Base-by-base conservation (phyloP, 2,113 vertebrate species). In the Catharus bicknelli region DNA sequence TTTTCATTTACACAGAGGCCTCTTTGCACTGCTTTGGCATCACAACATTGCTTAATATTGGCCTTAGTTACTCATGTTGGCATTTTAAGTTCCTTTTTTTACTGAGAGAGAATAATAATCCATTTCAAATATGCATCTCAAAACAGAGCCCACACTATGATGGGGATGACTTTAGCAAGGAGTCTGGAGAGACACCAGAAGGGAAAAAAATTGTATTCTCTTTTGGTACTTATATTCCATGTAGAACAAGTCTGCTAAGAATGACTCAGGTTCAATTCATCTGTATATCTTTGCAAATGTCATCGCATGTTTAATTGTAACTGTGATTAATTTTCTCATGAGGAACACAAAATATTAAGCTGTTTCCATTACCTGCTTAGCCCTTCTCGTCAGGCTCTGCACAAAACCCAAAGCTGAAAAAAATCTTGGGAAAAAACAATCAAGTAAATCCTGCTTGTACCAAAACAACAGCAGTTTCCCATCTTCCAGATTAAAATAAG, bases 1-100 rank as follows among this genome's bases (percentile, higher is more conserved):
- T 95, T 96, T 91, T 90, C 91, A 94, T 96, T 95, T 96, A 64
- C 55, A 53, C 32, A 38, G 63, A 89, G 84, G 87, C 67, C 74
- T 90, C 59, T 85, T 79, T 85, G 48, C n/a, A 67, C 43, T 80
- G 58, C n/a, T 94, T 78, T 91, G 67, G 67, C 67, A 96, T 83
- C 79, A 83, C 68, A 94, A 75, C 59, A 74, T 76, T n/a, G 2
- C 40, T 89, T 90, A 90, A 92, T 94, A 94, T 83, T 90, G 58
- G 83, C 13, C 23, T 51, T 77, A 83, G 61, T 80, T 74, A 68
- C 77, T 80, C 42, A 59, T 15, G 42, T 86, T 86, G 51, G 29
- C 64, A 74, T 90, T 88, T 90, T 9, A 83, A 80, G n/a, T 29
- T 67, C 30, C 9, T 63, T 87, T 90, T 77, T 90, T 80, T 58